Percentiles rank a stretch among this genome's conserved stretches.
Evolutionary conservation across 2,888 invertebrate species (phyloP).

Genomic region (Lycocerus yunnanus): DNA sequence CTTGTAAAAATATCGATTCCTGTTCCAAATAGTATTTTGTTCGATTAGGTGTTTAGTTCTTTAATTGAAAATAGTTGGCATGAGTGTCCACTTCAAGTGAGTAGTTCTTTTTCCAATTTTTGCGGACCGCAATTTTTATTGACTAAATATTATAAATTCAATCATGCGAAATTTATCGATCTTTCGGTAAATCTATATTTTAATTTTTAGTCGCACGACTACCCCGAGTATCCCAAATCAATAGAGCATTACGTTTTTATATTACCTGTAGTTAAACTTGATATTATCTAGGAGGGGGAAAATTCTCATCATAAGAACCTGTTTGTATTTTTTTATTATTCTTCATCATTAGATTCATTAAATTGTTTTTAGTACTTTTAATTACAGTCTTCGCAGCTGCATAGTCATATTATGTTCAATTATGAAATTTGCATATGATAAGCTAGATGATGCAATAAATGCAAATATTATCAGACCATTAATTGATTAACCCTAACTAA

Average conservation of each 20-base stretch:
- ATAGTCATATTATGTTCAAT: slow-evolving; percentile 12
- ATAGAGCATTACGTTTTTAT: neutral
- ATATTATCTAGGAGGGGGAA: neutral
- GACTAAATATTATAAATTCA: neutral
- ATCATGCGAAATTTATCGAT: neutral
- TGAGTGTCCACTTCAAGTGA: no score
- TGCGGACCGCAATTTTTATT: no score
- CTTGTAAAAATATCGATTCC: no score
- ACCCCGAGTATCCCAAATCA: neutral
- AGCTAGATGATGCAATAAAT: neutral
- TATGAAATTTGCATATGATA: slow-evolving; percentile 20
- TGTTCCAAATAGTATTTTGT: no score
- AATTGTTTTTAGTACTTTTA: slow-evolving; percentile 19
- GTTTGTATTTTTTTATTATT: slow-evolving; percentile 16
- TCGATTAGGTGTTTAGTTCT: no score
- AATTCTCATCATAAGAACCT: slow-evolving; percentile 5
- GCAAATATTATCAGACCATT: neutral
- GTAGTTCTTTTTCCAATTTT: no score
- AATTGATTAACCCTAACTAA: neutral
- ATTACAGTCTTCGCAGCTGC: slow-evolving; percentile 17
- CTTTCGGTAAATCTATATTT: neutral
- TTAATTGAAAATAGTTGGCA: no score
- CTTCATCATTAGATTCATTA: slow-evolving; percentile 15
- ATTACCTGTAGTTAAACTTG: neutral
- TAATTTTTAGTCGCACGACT: neutral